Percentiles rank a stretch among this genome's conserved stretches.
These are phyloP conservation scores for Sipha flava DNA, from an alignment of 1,140 invertebrate species.

Conservation along the genomic window DNA sequence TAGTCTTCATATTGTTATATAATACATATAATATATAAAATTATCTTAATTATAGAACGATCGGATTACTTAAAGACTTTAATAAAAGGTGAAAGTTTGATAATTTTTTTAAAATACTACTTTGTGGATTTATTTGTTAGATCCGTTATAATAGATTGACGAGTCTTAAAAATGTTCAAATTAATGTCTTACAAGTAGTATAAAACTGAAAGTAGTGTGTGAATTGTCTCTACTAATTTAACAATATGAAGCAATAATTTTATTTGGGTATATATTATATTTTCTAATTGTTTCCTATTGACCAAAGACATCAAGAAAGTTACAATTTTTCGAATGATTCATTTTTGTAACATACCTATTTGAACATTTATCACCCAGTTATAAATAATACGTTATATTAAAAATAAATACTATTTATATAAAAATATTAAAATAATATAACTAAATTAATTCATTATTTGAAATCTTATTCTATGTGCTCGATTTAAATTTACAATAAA, in stretches of 20 bases:
- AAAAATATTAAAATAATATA: no score
- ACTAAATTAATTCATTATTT: no score
- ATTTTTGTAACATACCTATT: neutral
- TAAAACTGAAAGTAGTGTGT: neutral
- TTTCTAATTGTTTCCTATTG: neutral
- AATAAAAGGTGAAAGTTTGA: slow-evolving; percentile 13
- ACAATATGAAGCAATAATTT: neutral
- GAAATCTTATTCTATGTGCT: no score
- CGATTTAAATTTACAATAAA: no score
- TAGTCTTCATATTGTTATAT: no score
- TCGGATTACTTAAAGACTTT: neutral
- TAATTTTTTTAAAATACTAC: neutral
- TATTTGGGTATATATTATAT: neutral
- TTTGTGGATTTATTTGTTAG: neutral
- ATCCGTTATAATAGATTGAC: neutral
- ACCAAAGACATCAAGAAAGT: neutral
- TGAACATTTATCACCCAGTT: neutral
- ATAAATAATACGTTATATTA: neutral
- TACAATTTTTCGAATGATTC: neutral
- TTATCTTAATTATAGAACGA: no score
- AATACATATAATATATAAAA: no score
- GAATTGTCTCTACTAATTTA: neutral
- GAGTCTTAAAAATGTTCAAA: neutral
- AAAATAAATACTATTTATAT: no score
- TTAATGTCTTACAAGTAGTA: neutral